Conservation (phyloP, 2,888 invertebrate genomes). For the Megamerina dolium region DNA sequence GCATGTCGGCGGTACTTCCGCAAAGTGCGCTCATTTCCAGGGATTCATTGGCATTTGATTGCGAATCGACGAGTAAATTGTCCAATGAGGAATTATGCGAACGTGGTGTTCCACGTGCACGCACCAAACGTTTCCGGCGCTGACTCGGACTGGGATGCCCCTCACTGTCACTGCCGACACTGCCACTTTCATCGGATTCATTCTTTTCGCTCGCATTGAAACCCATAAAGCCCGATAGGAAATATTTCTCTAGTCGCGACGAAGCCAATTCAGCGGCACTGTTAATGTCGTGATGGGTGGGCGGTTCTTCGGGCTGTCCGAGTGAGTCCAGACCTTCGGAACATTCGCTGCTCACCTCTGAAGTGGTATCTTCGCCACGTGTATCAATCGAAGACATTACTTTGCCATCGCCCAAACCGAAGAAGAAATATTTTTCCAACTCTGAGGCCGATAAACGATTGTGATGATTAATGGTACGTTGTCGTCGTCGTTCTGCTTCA, state of each 20-base stretch:
- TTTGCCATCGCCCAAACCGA: conserved; percentile 69
- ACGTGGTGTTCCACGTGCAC: conserved; percentile 75
- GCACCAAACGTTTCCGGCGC: conserved; percentile 70
- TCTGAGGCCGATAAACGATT: conserved; percentile 72
- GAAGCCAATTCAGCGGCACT: conserved; percentile 73
- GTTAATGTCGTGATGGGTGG: conserved; percentile 51
- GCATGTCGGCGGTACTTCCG: conserved; percentile 53
- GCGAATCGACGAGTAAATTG: conserved; percentile 58
- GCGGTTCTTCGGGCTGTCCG: conserved; percentile 51
- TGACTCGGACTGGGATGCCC: conserved; percentile 84
- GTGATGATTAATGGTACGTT: conserved; percentile 47
- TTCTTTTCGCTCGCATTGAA: conserved; percentile 65
- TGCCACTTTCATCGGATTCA: conserved; percentile 69
- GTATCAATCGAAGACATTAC: conserved; percentile 49
- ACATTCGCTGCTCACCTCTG: conserved; percentile 80
- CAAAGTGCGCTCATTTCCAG: conserved; percentile 33
- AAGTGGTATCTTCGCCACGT: conserved; percentile 58
- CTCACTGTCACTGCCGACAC: conserved; percentile 87
- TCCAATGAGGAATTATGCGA: conserved; percentile 78
- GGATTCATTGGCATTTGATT: conserved; percentile 21
- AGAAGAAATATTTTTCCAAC: conserved; percentile 86
- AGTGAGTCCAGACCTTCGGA: conserved; percentile 76
- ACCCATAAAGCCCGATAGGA: conserved; percentile 78
- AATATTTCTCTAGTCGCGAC: conserved; percentile 83
- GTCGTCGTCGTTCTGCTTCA: conserved; percentile 47